Conservation (phyloP, 1,140 invertebrate genomes). For the Triops cancriformis region DNA sequence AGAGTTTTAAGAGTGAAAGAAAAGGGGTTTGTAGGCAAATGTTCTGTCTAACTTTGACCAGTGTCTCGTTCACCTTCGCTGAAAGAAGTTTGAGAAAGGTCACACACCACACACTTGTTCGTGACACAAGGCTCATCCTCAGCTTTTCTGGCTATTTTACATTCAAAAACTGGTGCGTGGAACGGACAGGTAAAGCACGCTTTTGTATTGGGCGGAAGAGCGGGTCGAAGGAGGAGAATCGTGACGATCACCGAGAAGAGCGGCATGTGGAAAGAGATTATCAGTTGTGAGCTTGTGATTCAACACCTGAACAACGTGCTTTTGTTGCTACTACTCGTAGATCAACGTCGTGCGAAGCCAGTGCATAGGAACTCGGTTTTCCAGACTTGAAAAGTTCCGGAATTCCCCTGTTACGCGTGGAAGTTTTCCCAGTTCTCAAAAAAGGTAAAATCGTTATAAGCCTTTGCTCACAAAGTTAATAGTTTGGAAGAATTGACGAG, state of each 20-base stretch:
- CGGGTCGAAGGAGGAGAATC: neutral
- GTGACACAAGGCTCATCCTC: neutral
- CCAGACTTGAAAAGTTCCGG: neutral
- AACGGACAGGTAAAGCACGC: neutral
- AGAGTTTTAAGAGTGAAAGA: neutral
- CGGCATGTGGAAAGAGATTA: neutral
- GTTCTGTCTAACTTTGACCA: neutral
- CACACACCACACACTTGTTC: neutral
- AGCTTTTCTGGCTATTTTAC: neutral
- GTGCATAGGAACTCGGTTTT: neutral
- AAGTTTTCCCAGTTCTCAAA: neutral
- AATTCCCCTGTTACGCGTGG: neutral
- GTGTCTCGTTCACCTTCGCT: neutral
- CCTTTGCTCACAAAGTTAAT: no score
- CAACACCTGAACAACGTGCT: neutral
- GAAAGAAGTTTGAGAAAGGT: conserved; percentile 1
- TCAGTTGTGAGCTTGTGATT: neutral
- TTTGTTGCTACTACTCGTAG: neutral
- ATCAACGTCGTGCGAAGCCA: neutral
- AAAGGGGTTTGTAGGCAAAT: neutral
- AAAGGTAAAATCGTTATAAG: no score
- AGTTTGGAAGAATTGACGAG: no score
- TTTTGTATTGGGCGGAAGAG: neutral
- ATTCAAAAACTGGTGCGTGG: neutral
- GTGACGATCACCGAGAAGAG: neutral